Evolutionary conservation across 2,888 invertebrate genomes (phyloP).

Genomic region (Eucriotettix oculatus): DNA sequence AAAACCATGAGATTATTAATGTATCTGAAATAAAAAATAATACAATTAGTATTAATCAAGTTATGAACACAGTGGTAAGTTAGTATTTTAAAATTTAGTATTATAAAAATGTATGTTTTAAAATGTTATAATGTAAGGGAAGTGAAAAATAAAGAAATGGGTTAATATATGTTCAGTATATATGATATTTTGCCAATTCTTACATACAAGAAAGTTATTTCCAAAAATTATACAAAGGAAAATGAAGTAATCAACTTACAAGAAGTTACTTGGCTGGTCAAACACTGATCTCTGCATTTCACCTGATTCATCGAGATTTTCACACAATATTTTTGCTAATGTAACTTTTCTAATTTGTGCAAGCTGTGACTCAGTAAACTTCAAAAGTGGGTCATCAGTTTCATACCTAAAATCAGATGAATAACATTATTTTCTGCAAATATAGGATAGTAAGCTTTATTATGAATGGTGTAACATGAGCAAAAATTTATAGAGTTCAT

Average conservation of each 20-base stretch:
- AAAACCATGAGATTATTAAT: no score
- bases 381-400: constrained; percentile 57
- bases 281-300: constrained; percentile 82
- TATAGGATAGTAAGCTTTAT: background rate
- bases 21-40: no score
- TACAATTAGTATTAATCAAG: no score
- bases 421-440: background rate
- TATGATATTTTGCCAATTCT: no score
- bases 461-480: background rate
- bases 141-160: no score
- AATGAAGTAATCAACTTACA: constrained; percentile 33
- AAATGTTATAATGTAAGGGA: no score
- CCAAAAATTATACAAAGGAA: background rate
- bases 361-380: constrained; percentile 73
- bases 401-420: constrained; percentile 51
- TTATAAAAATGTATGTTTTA: no score
- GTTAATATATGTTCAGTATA: no score
- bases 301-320: constrained; percentile 70
- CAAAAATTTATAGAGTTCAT: no score
- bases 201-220: background rate
- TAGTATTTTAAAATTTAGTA: no score
- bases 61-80: no score
- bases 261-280: constrained; percentile 77
- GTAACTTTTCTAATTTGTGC: constrained; percentile 77
- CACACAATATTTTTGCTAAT: constrained; percentile 70